Evolutionary conservation across 1,140 invertebrate species (phyloP).

Genomic region (Pseudachorutes palmiensis): DNA sequence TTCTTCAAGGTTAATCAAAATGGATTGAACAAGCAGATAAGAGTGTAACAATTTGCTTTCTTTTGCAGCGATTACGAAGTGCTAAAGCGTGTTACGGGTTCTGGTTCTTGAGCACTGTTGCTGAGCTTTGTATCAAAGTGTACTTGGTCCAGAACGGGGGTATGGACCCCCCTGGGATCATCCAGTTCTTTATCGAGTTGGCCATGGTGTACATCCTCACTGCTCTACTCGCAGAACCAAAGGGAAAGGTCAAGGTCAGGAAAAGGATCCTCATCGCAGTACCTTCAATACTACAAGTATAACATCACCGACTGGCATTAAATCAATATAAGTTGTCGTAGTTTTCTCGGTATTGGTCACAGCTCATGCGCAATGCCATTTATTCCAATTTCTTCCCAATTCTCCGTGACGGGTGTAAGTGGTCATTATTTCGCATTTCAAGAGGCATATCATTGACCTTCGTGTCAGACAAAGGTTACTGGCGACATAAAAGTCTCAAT

Average conservation of each 20-base stretch:
- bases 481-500: no score
- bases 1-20: constrained; percentile 6
- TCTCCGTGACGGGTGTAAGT: no score
- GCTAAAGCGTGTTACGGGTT: constrained; percentile 4
- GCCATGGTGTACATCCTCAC: constrained; percentile 3
- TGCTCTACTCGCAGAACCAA: neutral
- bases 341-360: no score
- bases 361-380: no score
- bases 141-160: neutral
- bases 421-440: no score
- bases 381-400: no score
- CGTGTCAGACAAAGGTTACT: no score
- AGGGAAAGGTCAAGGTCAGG: neutral
- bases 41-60: neutral
- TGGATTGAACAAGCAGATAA: neutral
- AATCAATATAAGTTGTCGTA: neutral
- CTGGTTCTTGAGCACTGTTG: constrained; percentile 12
- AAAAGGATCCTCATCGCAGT: neutral
- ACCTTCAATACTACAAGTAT: neutral
- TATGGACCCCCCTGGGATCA: constrained; percentile 11
- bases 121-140: constrained; percentile 14
- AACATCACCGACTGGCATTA: neutral
- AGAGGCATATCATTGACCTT: no score
- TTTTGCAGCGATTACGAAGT: constrained; percentile 1
- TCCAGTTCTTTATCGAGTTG: constrained; percentile 8